Evolutionary conservation across 1,140 invertebrate genomes (phyloP).

Genomic region (Solenopsis fugax): DNA sequence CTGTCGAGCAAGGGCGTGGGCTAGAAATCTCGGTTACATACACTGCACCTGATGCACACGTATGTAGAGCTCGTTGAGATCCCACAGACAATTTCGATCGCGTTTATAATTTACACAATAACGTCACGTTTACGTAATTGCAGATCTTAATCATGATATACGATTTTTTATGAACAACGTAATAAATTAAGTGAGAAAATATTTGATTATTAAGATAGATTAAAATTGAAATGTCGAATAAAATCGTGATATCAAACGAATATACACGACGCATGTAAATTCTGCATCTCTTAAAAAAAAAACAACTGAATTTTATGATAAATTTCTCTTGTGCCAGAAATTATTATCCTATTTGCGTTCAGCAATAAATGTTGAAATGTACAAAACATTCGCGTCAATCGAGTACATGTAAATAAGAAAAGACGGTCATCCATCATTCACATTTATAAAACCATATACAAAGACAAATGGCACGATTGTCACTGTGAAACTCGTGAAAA

Average conservation of each 20-base stretch:
- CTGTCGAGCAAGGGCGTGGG: conserved; percentile 41
- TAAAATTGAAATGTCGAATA: not conserved
- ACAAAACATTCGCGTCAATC: conserved; percentile 16
- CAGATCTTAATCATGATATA: not conserved
- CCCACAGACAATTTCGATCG: conserved; percentile 27
- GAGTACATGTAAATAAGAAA: conserved; percentile 35
- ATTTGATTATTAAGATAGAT: not conserved
- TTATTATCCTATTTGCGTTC: not conserved
- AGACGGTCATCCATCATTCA: conserved; percentile 75
- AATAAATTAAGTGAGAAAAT: conserved; percentile 16
- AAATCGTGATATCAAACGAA: not conserved
- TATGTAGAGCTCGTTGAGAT: conserved; percentile 10
- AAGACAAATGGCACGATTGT: conserved; percentile 79
- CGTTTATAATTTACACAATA: conserved; percentile 30
- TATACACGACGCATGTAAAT: not conserved
- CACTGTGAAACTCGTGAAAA: conserved; percentile 73
- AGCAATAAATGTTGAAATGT: conserved; percentile 25
- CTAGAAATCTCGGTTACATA: conserved; percentile 45
- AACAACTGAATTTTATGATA: not conserved
- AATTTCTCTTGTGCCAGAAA: conserved; percentile 2
- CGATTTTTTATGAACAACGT: not conserved
- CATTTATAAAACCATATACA: conserved; percentile 75
- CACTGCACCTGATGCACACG: conserved; percentile 28
- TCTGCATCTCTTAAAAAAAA: not conserved
- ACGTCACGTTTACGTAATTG: not conserved